A percentile compares a stretch with the other conserved stretches of the same genome.
Conservation (phyloP, 1,140 invertebrate species). For the Tribolium castaneum region DNA sequence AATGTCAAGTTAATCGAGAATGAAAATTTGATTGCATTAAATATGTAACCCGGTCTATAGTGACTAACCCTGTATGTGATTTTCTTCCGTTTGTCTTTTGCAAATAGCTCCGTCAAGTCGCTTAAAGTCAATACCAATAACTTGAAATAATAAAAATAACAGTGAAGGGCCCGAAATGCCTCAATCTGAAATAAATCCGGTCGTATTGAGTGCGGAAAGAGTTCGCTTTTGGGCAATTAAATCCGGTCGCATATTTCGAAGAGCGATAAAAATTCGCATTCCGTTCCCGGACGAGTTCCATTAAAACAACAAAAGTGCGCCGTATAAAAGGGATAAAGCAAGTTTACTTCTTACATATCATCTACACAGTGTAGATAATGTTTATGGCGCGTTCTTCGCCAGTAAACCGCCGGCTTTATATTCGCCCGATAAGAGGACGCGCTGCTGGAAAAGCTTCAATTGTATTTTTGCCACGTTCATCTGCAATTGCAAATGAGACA, state of each 20-base stretch:
- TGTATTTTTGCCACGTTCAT: slow-evolving; percentile 49
- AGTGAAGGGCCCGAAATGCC: not conserved
- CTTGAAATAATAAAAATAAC: not conserved
- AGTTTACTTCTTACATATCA: slow-evolving; percentile 48
- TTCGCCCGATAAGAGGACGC: slow-evolving; percentile 36
- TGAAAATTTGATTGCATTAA: no score
- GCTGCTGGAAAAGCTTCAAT: slow-evolving; percentile 39
- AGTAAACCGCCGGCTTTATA: slow-evolving; percentile 49
- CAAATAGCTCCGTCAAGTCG: no score
- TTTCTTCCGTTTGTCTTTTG: no score
- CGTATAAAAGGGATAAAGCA: slow-evolving; percentile 39
- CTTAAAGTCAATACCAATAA: not conserved
- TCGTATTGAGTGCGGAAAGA: not conserved
- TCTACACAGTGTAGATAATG: slow-evolving; percentile 45
- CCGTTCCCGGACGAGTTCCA: not conserved
- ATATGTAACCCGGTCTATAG: no score
- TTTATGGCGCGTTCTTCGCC: slow-evolving; percentile 46
- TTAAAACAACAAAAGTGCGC: slow-evolving; percentile 42
- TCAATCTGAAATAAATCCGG: not conserved
- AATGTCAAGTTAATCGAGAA: no score
- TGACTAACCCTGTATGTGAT: no score
- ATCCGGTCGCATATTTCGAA: slow-evolving; percentile 11
- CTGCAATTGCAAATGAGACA: slow-evolving; percentile 57
- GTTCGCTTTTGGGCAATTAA: not conserved
- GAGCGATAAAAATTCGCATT: not conserved